Evolutionary conservation across 2,797 vertebrate species (phyloP).

Genomic region (Harpagifer antarcticus): DNA sequence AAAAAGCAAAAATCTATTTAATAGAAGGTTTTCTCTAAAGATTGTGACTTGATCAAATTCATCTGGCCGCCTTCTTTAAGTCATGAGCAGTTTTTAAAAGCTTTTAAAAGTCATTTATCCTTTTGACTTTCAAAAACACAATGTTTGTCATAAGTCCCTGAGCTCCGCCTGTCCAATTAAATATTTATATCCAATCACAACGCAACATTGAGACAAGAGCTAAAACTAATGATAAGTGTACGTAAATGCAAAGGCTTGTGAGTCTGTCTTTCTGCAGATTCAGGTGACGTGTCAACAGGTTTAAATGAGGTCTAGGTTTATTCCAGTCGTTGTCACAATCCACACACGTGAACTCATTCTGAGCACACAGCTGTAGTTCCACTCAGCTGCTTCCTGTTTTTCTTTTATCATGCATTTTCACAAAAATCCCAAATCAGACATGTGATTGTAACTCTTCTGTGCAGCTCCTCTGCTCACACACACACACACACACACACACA

Average conservation of each 20-base stretch:
- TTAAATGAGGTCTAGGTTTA: neutral
- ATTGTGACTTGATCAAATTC: neutral
- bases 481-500: too few relatives aligned
- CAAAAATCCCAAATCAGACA: conserved; percentile 53
- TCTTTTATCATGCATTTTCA: conserved; percentile 16
- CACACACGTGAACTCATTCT: neutral
- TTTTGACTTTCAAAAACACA: neutral
- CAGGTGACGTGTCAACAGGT: conserved; percentile 3
- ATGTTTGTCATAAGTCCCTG: too few relatives aligned
- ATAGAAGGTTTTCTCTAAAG: neutral
- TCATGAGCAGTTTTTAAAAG: neutral
- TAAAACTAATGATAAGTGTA: neutral
- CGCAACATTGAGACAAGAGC: neutral
- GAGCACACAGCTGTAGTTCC: conserved; percentile 43
- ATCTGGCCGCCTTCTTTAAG: neutral
- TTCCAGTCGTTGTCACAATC: neutral
- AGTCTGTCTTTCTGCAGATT: neutral
- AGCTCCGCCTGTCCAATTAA: neutral
- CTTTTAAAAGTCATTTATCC: neutral
- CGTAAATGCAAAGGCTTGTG: neutral
- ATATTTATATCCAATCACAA: neutral
- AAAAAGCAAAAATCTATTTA: neutral
- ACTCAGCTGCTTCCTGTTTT: conserved; percentile 3
- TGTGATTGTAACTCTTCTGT: conserved; percentile 72
- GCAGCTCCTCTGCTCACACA: conserved; percentile 51